Conservation (phyloP, 2,113 vertebrate genomes). For the Phaetusa simplex region DNA sequence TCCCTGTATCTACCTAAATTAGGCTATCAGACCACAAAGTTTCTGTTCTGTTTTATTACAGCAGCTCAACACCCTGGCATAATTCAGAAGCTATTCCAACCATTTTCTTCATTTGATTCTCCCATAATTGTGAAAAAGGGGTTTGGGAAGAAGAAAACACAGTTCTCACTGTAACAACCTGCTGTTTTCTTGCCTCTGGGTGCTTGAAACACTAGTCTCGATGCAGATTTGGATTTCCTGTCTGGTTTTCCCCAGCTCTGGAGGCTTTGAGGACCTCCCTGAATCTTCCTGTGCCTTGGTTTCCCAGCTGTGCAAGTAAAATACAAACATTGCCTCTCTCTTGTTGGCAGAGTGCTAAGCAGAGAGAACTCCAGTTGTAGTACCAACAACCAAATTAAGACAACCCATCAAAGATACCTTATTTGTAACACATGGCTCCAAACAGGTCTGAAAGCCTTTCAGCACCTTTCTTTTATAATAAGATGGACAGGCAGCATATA, state of each 20-base stretch:
- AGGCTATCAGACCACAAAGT: neutral
- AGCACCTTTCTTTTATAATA: neutral
- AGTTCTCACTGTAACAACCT: neutral
- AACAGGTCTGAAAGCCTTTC: neutral
- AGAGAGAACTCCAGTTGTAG: neutral
- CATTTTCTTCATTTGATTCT: neutral
- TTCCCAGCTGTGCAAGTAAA: neutral
- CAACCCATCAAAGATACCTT: neutral
- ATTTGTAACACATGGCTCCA: neutral
- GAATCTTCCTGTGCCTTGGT: neutral
- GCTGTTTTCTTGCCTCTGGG: neutral
- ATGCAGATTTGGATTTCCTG: neutral
- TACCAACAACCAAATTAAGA: neutral
- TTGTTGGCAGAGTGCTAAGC: neutral
- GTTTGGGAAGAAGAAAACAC: neutral
- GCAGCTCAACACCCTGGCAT: neutral
- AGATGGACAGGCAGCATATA: neutral
- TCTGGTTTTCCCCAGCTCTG: neutral
- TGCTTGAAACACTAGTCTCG: neutral
- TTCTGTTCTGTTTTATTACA: neutral
- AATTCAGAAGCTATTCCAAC: neutral
- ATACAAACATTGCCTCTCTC: neutral
- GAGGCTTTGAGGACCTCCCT: neutral
- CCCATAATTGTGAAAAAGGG: neutral
- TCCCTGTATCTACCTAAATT: conserved; percentile 58